Evolutionary conservation across 2,888 invertebrate genomes (phyloP), one percentile per base, ranked within the genome.

Genomic region (Glaucopsyche alexis): DNA sequence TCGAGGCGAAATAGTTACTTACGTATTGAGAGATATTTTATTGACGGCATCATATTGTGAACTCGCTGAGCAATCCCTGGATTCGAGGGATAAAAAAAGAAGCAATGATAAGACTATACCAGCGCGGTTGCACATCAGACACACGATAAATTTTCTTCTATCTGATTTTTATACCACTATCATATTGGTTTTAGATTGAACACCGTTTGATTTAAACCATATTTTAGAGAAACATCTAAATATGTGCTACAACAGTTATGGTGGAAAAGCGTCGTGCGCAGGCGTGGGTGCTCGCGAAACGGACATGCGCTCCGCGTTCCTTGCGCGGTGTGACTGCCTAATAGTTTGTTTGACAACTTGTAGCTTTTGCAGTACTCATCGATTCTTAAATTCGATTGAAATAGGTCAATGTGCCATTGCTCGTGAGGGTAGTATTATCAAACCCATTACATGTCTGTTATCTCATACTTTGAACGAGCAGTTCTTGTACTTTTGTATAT

Each of bases 61-160:
- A 82, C 85, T 92, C 76, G 89, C 89, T 71, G 88, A 87, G 81
- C 91, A 92, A 82, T 91, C 87, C 83, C 87, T 86, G 81, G 88
- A 89, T 79, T 91, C 88, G 80, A 91, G 85, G 80, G 85, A 89
- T 81, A 91, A 80, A 75, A 90, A 81, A 77, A 93, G 82, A 76
- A 91, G 81, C 75, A 91, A 79, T 77, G 88, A 82, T 77, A 87
- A 83, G 74, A 84, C 82, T 70, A 83, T 80, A 79, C 85, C 82
- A 79, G 84, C 82, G 81, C 84, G 85, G 87, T 89, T 87, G 88
- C 84, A 91, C 93, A 93, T 93, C 87, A 90, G 91, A 91, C 84
- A 83, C 85, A 86, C 86, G 80, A 79, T 79, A 76, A 78, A 79
- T 80, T 80, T 81, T 76, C 74, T 75, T 47, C 75, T 79, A 76